Evolutionary conservation across 2,888 invertebrate species (phyloP), one percentile per base, ranked within the genome.

Genomic region (Dilophus febrilis): DNA sequence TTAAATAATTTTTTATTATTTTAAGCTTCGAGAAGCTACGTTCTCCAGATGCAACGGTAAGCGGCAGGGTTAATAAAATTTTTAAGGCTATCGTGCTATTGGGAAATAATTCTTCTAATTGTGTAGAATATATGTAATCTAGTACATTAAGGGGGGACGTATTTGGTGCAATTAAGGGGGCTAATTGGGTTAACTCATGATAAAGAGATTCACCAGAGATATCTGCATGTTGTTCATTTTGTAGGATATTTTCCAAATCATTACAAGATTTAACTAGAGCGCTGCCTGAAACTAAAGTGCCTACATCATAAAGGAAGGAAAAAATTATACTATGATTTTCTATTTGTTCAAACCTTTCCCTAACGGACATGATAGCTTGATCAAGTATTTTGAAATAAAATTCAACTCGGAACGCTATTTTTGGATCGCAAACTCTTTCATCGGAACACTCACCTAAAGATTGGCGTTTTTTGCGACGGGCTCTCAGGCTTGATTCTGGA

Each of bases 11-110:
- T 29, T 29, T 37, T 13, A 27, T 37, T 17, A 41, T 37, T 32
- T 41, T 41, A 32, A 41, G 37, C 32, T 41, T 41, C 3, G 41
- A 41, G 37, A 41, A 41, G 32, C 41, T 41, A 37, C 32, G 37
- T 37, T 37, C 41, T 30, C 32, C 37, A 16, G 41, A 37, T 29
- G 37, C 41, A 37, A 41, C 41, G 22, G 41, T 40, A 6, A 40
- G 22, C 7, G 40, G 40, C 31, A 40, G 29, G 30, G 41, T 41
- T 16, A 32, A 31, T 36, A 40, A 40, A 40, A 40, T 40, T 40
- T 18, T 40, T 5, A 35, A 14, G 8, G 35, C 35, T 26, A 41
- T 18, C 26, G 37, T 30, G 22, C 22, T 19, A 32, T 41, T 41
- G 22, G 41, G 41, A 27, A 37, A 41, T 27, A 41, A 5, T 30